Percentiles rank a stretch among this genome's conserved stretches.
phyloP scores from a whole-genome alignment of 2,888 invertebrate species.

The Leptopilina myrica region DNA sequence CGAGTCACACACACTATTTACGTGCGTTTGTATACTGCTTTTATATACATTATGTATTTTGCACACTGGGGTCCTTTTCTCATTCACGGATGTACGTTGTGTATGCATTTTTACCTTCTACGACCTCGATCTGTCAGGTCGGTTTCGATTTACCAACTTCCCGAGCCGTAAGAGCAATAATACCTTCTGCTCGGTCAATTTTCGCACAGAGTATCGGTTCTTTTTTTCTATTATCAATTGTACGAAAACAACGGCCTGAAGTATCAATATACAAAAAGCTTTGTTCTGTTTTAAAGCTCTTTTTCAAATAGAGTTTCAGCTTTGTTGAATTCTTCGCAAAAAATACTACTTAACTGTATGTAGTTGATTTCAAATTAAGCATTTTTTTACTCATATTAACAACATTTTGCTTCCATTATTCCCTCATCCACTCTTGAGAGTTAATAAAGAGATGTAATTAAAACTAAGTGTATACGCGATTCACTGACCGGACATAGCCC shows the following conservation, averaged over 20 bases:
- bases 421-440: constrained; percentile 60
- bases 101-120: constrained; percentile 60
- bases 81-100: constrained; percentile 52
- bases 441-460: constrained; percentile 69
- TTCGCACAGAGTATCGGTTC: neutral
- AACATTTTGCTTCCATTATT: constrained; percentile 58
- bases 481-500: constrained; percentile 46
- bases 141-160: constrained; percentile 20
- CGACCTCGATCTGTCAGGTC: constrained; percentile 50
- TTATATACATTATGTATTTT: constrained; percentile 66
- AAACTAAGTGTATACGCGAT: constrained; percentile 65
- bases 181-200: neutral
- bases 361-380: no score
- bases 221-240: no score
- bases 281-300: no score
- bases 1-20: constrained; percentile 38
- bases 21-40: constrained; percentile 59
- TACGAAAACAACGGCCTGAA: no score
- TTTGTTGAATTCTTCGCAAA: no score
- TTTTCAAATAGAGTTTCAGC: no score
- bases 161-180: constrained; percentile 25
- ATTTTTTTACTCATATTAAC: no score
- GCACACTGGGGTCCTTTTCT: constrained; percentile 44
- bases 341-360: no score
- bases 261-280: no score